Percentiles rank a stretch among this genome's conserved stretches.
Evolutionary conservation across 1,140 invertebrate species (phyloP).

Genomic region (Ips nitidus): DNA sequence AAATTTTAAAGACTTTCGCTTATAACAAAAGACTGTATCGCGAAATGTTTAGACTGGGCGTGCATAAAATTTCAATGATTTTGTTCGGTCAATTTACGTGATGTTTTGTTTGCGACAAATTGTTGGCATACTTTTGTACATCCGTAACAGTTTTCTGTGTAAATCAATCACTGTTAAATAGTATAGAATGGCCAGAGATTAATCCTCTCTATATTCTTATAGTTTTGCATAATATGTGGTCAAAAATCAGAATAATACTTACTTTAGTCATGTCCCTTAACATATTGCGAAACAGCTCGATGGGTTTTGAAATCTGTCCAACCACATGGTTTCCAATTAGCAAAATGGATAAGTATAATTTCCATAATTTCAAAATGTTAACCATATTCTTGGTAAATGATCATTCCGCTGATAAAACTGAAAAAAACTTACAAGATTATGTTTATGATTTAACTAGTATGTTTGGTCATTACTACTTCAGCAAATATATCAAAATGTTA

Average conservation of each 20-base stretch:
- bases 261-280: conserved; percentile 2
- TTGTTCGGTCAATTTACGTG: conserved; percentile 8
- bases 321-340: neutral
- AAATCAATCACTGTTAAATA: too few species aligned
- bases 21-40: neutral
- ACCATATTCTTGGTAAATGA: conserved; percentile 7
- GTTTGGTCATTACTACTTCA: too few species aligned
- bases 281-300: neutral
- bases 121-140: too few species aligned
- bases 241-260: neutral
- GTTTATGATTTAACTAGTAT: too few species aligned
- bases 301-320: neutral
- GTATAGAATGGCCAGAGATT: too few species aligned
- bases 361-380: neutral
- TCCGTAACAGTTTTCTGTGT: too few species aligned
- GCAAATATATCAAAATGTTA: too few species aligned
- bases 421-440: too few species aligned
- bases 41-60: neutral
- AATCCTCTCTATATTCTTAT: too few species aligned
- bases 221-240: too few species aligned
- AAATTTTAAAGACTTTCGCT: neutral
- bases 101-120: too few species aligned
- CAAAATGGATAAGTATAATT: neutral
- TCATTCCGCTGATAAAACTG: neutral
- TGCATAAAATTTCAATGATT: conserved; percentile 5